These are phyloP conservation scores for Sinonovacula constricta DNA, from an alignment of 1,140 invertebrate species.

Conservation along the genomic window DNA sequence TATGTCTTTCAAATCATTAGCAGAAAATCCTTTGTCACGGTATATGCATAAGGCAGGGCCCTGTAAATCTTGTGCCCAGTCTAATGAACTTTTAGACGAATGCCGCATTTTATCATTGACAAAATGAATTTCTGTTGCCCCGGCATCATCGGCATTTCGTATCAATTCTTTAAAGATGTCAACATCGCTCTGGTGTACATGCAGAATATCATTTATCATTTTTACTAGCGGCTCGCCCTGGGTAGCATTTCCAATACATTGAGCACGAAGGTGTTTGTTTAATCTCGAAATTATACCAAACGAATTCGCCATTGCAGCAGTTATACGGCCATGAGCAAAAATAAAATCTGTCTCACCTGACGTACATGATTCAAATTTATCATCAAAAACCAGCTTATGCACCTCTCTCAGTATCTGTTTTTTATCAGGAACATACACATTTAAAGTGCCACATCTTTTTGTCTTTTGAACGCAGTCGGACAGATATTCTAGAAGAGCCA, in stretches of 20 bases:
- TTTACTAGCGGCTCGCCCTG: conserved; percentile 18
- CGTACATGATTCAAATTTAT: conserved; percentile 52
- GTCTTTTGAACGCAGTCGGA: too few relatives aligned
- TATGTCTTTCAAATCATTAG: conserved; percentile 26
- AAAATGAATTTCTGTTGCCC: conserved; percentile 19
- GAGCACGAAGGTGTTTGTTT: not conserved
- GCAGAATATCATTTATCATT: not conserved
- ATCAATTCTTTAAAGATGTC: conserved; percentile 43
- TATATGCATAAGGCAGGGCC: conserved; percentile 34
- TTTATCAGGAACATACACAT: too few relatives aligned
- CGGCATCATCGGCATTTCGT: too few relatives aligned
- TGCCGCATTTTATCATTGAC: conserved; percentile 9
- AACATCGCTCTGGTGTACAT: not conserved
- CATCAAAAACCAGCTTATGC: conserved; percentile 52
- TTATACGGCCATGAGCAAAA: conserved; percentile 12
- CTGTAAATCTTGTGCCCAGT: not conserved
- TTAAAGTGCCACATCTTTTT: too few relatives aligned
- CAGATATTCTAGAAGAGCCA: too few relatives aligned
- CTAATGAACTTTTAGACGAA: not conserved
- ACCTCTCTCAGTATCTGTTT: too few relatives aligned
- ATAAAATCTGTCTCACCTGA: conserved; percentile 8
- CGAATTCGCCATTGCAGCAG: not conserved
- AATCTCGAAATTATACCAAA: conserved; percentile 4
- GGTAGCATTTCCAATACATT: conserved; percentile 25
- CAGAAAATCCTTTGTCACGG: conserved; percentile 14